Base-by-base conservation (phyloP, 1,140 invertebrate species). In the Trichoplusia ni region DNA sequence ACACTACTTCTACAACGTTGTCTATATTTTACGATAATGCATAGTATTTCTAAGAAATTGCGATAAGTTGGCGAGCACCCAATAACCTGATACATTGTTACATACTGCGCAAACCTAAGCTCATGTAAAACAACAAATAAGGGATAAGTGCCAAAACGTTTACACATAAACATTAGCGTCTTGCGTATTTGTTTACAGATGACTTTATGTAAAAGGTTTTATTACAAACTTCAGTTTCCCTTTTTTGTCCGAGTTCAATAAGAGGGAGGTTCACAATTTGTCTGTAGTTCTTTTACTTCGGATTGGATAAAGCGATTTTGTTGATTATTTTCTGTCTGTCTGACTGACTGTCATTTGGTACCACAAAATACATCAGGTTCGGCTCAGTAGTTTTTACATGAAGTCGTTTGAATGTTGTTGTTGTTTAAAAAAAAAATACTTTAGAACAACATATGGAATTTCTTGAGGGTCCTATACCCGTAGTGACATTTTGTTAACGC, bases 81-180 rank as follows among this genome's bases (percentile, higher is more conserved):
- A 75, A 69, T 67, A 53, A 31, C 19, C 38, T 64, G 18, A 69
- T 67, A 69, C 61, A 67, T 63, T 67, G 67, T 65, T 51, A 27
- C 44, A 59, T 58, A 60, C 51, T 63, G 33, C 65, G 27, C 18
- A 59, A 67, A 53, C 25, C 42, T 5, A 46, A 11, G 47, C 35
- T 53, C 27, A 46, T 42, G 42, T 49, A 64, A 73, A 16, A 13
- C 23, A 27, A 40, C 16, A 56, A 68, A 35, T 14, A 27, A 44
- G 29, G 13, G 42, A 31, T 46, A 56, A 63, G 56, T 63, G 54
- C 64, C 64, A 69, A 69, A 60, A 29, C 42, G 38, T 63, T 49
- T 37, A 3, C 53, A 14, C 37, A 62, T 38, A 62, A 54, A 61
- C 23, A 62, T 46, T 54, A 9, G 33, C 18, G 51, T 56, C 19